Evolutionary conservation across 2,888 invertebrate genomes (phyloP).

Genomic region (Octodonta nipae): DNA sequence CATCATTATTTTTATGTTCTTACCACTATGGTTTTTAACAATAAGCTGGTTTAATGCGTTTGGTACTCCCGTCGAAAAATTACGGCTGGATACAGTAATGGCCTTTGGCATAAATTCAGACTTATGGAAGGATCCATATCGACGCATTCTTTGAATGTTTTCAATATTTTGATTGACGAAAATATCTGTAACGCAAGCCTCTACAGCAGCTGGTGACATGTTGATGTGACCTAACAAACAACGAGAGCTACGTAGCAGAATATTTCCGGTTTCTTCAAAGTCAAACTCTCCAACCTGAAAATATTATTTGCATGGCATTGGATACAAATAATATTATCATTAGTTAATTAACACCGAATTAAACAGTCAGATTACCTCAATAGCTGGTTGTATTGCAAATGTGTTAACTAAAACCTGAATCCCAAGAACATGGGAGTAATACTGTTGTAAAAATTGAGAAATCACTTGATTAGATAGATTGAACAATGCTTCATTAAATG

Average conservation of each 20-base stretch:
- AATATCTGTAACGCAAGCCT: slow-evolving; percentile 31
- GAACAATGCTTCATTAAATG: slow-evolving; percentile 26
- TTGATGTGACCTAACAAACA: slow-evolving; percentile 38
- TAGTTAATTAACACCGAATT: neutral
- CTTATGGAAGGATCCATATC: slow-evolving; percentile 27
- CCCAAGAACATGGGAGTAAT: slow-evolving; percentile 64
- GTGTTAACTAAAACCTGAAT: slow-evolving; percentile 70
- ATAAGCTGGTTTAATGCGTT: slow-evolving; percentile 31
- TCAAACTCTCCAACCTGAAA: slow-evolving; percentile 16
- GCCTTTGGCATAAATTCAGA: slow-evolving; percentile 27
- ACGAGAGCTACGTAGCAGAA: slow-evolving; percentile 29
- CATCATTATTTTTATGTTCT: no score
- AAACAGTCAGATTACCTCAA: slow-evolving; percentile 19
- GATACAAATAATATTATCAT: neutral
- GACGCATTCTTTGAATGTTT: slow-evolving; percentile 25
- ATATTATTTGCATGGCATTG: no score
- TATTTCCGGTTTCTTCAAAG: slow-evolving; percentile 29
- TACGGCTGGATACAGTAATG: slow-evolving; percentile 25
- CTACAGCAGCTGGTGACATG: slow-evolving; percentile 34
- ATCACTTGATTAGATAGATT: slow-evolving; percentile 50
- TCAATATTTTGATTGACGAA: slow-evolving; percentile 32
- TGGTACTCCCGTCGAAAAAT: slow-evolving; percentile 31
- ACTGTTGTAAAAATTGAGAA: slow-evolving; percentile 63
- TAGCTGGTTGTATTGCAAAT: slow-evolving; percentile 39
- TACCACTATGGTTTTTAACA: slow-evolving; percentile 30